Conservation (phyloP, 2,888 invertebrate genomes). For the Petrolisthes cinctipes region DNA sequence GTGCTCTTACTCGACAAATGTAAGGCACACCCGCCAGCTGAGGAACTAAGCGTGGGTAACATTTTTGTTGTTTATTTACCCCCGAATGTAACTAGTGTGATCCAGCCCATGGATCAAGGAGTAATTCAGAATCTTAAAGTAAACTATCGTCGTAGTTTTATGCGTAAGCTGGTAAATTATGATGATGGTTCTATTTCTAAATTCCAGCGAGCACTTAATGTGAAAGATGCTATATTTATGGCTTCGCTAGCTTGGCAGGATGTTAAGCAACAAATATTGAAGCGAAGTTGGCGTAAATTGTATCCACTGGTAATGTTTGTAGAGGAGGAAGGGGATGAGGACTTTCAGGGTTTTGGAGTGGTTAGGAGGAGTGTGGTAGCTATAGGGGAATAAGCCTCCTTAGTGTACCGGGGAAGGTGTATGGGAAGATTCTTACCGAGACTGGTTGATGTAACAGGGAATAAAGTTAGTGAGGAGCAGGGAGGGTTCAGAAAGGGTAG, state of each 20-base stretch:
- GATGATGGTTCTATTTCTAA: neutral
- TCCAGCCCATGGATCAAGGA: conserved; percentile 19
- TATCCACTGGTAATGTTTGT: no score
- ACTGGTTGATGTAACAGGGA: no score
- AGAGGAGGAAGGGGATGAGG: no score
- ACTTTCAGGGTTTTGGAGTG: no score
- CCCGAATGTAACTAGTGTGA: neutral
- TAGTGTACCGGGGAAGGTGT: no score
- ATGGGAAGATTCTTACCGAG: no score
- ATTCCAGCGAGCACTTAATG: neutral
- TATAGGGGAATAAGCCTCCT: no score
- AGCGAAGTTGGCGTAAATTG: neutral
- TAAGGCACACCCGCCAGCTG: neutral
- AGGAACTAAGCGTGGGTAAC: neutral
- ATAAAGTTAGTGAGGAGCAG: no score
- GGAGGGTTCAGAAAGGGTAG: no score
- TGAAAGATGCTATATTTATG: neutral
- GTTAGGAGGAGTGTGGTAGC: no score
- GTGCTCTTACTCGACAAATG: conserved; percentile 11
- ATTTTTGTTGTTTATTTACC: neutral
- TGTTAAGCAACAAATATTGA: neutral
- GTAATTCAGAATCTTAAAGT: neutral
- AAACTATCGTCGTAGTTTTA: neutral
- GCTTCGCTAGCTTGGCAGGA: conserved; percentile 15
- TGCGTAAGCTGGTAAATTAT: neutral